phyloP scores from a whole-genome alignment of 1,140 invertebrate species.

The Grapholita molesta region DNA sequence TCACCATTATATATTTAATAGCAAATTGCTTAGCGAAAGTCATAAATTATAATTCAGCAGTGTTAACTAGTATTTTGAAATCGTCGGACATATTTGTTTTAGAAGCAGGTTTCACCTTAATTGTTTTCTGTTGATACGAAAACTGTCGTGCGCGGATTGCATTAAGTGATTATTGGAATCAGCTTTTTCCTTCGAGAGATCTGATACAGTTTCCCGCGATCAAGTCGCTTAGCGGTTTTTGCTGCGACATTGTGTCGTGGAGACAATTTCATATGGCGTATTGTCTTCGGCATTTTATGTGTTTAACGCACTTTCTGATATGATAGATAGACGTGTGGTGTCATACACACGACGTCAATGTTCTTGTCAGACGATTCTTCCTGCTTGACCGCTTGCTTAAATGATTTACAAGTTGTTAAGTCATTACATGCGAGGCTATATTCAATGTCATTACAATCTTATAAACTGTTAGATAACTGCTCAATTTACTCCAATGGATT shows the following conservation, averaged over 20 bases:
- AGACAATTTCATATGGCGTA: neutral
- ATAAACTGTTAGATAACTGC: neutral
- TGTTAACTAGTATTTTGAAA: slow-evolving; percentile 14
- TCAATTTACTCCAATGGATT: slow-evolving; percentile 5
- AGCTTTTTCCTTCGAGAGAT: slow-evolving; percentile 11
- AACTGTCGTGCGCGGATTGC: neutral
- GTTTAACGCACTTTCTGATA: neutral
- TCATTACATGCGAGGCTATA: neutral
- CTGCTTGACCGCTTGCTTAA: neutral
- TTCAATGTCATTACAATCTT: slow-evolving; percentile 12
- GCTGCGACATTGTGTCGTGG: neutral
- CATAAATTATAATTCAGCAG: slow-evolving; percentile 19
- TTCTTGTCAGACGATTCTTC: neutral
- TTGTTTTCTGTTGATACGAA: neutral
- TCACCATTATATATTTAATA: slow-evolving; percentile 30
- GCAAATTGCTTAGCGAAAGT: slow-evolving; percentile 32
- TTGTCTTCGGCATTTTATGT: slow-evolving; percentile 4
- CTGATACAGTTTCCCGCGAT: slow-evolving; percentile 12
- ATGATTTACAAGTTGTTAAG: neutral
- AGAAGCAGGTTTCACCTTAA: neutral
- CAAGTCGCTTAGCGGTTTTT: neutral
- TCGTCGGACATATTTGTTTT: neutral
- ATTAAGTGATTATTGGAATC: slow-evolving; percentile 11
- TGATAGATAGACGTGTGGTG: neutral
- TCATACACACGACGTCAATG: neutral